Percentiles rank a stretch among this genome's conserved stretches.
Evolutionary conservation across 2,888 invertebrate genomes (phyloP).

Genomic region (Alcis repandata): DNA sequence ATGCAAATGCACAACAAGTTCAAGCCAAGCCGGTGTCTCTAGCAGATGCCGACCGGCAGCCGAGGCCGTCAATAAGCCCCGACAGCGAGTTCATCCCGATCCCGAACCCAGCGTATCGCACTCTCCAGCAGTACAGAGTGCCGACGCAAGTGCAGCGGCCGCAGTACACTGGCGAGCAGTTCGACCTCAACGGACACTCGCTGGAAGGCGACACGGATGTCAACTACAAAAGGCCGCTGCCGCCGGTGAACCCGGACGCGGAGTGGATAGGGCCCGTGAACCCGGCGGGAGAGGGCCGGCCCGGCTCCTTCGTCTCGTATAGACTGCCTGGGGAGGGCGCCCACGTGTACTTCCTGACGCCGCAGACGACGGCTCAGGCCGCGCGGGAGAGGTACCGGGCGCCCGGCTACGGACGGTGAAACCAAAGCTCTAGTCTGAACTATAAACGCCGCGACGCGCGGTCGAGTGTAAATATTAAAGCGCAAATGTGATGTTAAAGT

Average conservation of each 20-base stretch:
- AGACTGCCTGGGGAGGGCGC: constrained; percentile 91
- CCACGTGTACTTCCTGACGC: constrained; percentile 92
- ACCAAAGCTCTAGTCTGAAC: constrained; percentile 85
- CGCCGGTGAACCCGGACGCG: constrained; percentile 85
- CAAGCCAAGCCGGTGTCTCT: constrained; percentile 80
- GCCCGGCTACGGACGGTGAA: constrained; percentile 81
- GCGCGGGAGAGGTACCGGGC: constrained; percentile 72
- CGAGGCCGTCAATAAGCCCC: constrained; percentile 89
- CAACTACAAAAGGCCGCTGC: constrained; percentile 87
- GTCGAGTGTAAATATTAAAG: constrained; percentile 81
- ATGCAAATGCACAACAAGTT: constrained; percentile 66
- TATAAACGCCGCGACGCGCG: constrained; percentile 63
- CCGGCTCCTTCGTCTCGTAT: constrained; percentile 91
- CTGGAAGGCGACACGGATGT: constrained; percentile 82
- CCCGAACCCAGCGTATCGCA: constrained; percentile 77
- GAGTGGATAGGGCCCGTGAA: constrained; percentile 87
- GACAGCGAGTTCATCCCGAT: constrained; percentile 89
- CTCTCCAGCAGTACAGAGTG: constrained; percentile 68
- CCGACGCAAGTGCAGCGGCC: constrained; percentile 70
- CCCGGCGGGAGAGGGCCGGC: constrained; percentile 75
- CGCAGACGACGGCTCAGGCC: constrained; percentile 84
- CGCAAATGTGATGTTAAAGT: constrained; percentile 86
- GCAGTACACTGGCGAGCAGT: constrained; percentile 75
- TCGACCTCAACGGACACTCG: constrained; percentile 71
- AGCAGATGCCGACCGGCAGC: constrained; percentile 89